phyloP scores from a whole-genome alignment of 2,888 invertebrate species.

The Drosophila rellima region DNA sequence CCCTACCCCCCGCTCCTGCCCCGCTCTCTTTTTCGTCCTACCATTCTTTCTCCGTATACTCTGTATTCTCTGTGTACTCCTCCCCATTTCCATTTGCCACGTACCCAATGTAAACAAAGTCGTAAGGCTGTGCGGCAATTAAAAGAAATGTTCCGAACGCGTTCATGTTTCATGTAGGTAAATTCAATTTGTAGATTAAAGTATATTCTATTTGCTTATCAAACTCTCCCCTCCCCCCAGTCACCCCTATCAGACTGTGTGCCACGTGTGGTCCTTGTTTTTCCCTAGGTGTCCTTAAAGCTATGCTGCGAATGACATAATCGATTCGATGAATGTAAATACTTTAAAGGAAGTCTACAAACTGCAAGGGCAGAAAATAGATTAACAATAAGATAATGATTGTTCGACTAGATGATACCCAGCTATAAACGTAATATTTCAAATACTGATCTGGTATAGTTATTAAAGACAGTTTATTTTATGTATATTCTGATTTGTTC shows the following conservation, averaged over 20 bases:
- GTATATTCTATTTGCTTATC: conserved; percentile 35
- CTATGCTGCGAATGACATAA: conserved; percentile 4
- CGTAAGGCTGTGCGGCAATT: conserved; percentile 67
- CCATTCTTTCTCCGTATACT: neutral
- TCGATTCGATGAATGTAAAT: neutral
- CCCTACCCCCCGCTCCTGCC: neutral
- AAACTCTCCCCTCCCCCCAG: neutral
- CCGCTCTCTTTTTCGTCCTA: neutral
- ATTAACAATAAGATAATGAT: neutral
- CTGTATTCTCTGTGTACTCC: neutral
- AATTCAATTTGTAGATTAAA: conserved; percentile 79
- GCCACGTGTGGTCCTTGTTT: conserved; percentile 22
- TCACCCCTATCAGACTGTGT: neutral
- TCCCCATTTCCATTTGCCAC: conserved; percentile 9
- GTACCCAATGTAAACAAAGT: conserved; percentile 66
- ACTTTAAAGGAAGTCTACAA: neutral
- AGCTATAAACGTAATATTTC: too few relatives aligned
- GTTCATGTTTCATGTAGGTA: conserved; percentile 57
- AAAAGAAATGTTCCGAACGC: conserved; percentile 56
- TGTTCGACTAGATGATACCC: neutral
- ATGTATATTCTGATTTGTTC: neutral
- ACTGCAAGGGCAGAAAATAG: neutral
- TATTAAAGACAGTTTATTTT: too few relatives aligned
- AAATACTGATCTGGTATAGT: too few relatives aligned
- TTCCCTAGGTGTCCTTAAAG: conserved; percentile 14